phyloP scores from a whole-genome alignment of 2,113 vertebrate genomes.

The Chroicocephalus ridibundus region DNA sequence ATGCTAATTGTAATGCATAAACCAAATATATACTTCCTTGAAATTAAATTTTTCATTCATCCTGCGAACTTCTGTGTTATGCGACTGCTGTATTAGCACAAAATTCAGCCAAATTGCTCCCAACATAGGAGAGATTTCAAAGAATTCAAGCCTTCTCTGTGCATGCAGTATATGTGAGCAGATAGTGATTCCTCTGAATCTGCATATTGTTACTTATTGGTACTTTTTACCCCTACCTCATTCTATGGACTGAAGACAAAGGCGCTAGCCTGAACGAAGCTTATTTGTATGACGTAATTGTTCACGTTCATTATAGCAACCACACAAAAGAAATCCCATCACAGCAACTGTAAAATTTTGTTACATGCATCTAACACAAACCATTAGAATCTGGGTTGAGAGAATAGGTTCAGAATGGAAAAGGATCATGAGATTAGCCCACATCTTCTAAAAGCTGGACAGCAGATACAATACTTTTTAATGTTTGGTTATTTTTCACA shows the following conservation, averaged over 20 bases:
- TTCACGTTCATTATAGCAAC: neutral
- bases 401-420: neutral
- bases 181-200: neutral
- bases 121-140: neutral
- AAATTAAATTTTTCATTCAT: neutral
- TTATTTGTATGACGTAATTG: neutral
- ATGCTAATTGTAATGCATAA: neutral
- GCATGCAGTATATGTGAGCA: neutral
- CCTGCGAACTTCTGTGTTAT: neutral
- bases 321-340: neutral
- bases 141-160: neutral
- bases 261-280: neutral
- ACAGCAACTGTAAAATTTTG: neutral
- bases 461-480: neutral
- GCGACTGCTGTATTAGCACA: neutral
- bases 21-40: neutral
- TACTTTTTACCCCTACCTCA: neutral
- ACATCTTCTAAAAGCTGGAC: fast-evolving
- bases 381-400: neutral
- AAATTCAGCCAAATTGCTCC: neutral
- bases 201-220: neutral
- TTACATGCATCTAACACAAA: neutral
- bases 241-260: neutral
- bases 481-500: neutral
- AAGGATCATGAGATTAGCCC: neutral